Conservation (phyloP, 2,797 vertebrate genomes). For the Austrolebias charrua region DNA sequence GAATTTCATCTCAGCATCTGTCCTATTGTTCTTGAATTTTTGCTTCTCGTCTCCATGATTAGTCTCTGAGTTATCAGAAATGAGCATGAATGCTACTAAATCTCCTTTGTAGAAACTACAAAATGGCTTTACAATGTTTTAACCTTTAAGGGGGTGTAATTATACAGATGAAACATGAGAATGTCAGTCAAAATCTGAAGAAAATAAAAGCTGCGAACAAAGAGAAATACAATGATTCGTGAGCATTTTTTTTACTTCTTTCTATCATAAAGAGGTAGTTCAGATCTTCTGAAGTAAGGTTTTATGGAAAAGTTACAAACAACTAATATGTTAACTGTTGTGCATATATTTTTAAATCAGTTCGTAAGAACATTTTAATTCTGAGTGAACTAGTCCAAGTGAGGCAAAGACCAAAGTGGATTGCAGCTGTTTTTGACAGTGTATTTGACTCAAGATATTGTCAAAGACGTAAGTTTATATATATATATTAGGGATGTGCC, state of each 20-base stretch:
- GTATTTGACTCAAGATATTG: neutral
- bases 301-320: neutral
- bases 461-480: no score
- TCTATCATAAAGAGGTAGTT: neutral
- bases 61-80: constrained; percentile 7
- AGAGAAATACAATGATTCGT: neutral
- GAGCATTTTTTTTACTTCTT: neutral
- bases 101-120: constrained; percentile 15
- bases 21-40: neutral
- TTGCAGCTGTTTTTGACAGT: no score
- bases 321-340: neutral
- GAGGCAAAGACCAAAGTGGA: neutral
- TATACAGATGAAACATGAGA: constrained; percentile 22
- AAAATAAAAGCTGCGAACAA: constrained; percentile 27
- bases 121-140: constrained; percentile 33
- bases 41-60: neutral
- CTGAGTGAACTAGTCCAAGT: neutral
- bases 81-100: constrained; percentile 28
- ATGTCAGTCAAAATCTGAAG: constrained; percentile 41
- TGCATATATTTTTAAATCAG: neutral
- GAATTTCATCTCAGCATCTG: constrained; percentile 19
- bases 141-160: constrained; percentile 32
- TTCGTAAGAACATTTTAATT: neutral
- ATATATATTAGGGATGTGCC: no score
- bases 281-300: neutral